Conservation (phyloP, 1,140 invertebrate genomes). For the Aphelinus certus region DNA sequence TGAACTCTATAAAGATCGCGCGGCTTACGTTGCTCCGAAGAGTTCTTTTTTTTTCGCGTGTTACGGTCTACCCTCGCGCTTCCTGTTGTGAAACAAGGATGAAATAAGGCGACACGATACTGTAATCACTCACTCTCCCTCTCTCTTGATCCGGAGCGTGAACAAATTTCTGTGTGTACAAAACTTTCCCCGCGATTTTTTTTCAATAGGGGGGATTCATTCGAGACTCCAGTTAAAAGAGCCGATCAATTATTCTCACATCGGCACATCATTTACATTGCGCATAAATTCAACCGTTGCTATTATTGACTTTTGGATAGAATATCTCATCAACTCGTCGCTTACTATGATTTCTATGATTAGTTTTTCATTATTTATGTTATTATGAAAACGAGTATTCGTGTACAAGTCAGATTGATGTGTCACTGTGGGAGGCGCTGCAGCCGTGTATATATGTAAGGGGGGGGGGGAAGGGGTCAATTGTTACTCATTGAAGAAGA, state of each 20-base stretch:
- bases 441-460: background rate
- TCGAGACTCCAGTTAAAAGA: background rate
- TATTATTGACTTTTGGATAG: too few species aligned
- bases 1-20: background rate
- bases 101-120: slow-evolving; percentile 9
- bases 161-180: background rate
- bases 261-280: too few species aligned
- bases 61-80: background rate
- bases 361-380: too few species aligned
- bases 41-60: background rate
- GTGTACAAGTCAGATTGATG: too few species aligned
- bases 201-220: too few species aligned
- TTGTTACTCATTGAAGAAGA: slow-evolving; percentile 13
- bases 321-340: too few species aligned
- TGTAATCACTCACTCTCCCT: background rate
- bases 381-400: too few species aligned
- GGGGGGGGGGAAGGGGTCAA: background rate
- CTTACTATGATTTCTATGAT: too few species aligned
- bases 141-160: background rate
- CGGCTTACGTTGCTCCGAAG: background rate
- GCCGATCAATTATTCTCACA: background rate
- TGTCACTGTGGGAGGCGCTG: background rate
- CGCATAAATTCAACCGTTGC: too few species aligned
- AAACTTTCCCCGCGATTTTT: background rate
- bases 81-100: background rate